A percentile compares a stretch with the other conserved stretches of the same genome.
Evolutionary conservation across 2,888 invertebrate species (phyloP).

Genomic region (Ectropis crepuscularia): DNA sequence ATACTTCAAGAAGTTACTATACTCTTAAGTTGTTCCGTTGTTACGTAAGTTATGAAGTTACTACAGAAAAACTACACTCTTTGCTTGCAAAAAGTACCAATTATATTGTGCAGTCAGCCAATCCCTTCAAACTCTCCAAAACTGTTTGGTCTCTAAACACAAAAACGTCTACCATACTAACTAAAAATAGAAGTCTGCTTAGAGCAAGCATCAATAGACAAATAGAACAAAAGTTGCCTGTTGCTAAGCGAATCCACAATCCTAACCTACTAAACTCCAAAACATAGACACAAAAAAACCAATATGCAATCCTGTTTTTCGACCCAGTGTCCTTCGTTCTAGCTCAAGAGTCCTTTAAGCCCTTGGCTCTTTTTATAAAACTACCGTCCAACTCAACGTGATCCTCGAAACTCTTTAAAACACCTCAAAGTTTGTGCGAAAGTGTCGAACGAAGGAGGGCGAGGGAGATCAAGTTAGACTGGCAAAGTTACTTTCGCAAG

Average conservation of each 20-base stretch:
- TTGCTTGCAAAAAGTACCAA: no score
- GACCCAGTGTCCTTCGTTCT: slow-evolving; percentile 78
- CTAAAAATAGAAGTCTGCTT: no score
- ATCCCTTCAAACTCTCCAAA: no score
- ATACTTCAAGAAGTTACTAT: no score
- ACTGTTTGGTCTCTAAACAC: no score
- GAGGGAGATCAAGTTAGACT: slow-evolving; percentile 34
- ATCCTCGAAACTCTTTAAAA: slow-evolving; percentile 43
- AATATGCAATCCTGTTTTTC: slow-evolving; percentile 66
- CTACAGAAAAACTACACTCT: no score
- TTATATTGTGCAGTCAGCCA: no score
- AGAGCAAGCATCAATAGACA: no score
- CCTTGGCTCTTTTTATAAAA: slow-evolving; percentile 70
- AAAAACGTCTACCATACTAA: no score
- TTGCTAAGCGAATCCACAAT: slow-evolving; percentile 18
- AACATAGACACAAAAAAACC: slow-evolving; percentile 47
- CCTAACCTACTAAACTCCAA: slow-evolving; percentile 17
- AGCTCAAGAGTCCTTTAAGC: slow-evolving; percentile 72
- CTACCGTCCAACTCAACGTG: slow-evolving; percentile 56
- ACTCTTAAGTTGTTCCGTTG: no score
- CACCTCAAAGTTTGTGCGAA: slow-evolving; percentile 11
- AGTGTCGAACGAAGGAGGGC: slow-evolving; percentile 6
- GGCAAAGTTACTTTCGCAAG: slow-evolving; percentile 36
- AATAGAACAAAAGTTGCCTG: slow-evolving; percentile 3
- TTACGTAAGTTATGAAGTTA: no score